These are phyloP conservation scores for Eurosta solidaginis DNA, from an alignment of 1,140 invertebrate genomes.

Conservation along the genomic window DNA sequence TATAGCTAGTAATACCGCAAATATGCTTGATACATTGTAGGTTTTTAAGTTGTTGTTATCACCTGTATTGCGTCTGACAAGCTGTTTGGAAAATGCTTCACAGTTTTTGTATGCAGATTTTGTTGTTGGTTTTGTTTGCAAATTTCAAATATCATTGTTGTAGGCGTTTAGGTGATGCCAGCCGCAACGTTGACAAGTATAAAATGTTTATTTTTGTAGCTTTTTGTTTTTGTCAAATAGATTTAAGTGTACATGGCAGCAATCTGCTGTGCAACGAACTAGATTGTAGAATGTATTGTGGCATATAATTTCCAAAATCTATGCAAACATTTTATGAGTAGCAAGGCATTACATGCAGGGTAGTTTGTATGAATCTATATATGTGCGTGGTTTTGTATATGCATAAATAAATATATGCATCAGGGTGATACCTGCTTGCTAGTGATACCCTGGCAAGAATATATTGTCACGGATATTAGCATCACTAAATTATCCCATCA, in stretches of 20 bases:
- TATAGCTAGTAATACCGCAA: neutral
- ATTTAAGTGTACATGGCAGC: neutral
- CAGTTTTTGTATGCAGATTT: neutral
- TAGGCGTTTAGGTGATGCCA: slow-evolving; percentile 8
- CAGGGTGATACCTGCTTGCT: too few species aligned
- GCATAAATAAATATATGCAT: too few species aligned
- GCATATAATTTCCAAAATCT: neutral
- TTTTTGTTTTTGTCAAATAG: neutral
- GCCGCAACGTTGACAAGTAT: neutral
- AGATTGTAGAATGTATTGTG: neutral
- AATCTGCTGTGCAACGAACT: neutral
- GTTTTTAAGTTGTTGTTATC: neutral
- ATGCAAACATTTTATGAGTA: neutral
- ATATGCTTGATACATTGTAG: neutral
- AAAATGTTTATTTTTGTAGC: neutral
- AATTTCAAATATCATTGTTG: slow-evolving; percentile 15
- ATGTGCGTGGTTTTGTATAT: too few species aligned
- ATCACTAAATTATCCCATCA: too few species aligned
- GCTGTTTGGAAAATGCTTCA: neutral
- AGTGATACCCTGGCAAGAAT: too few species aligned
- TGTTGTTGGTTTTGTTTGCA: neutral
- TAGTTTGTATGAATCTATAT: too few species aligned
- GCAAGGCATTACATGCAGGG: too few species aligned
- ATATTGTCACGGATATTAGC: too few species aligned
- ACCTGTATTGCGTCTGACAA: neutral